Percentiles rank a stretch among this genome's conserved stretches.
These are phyloP conservation scores for Noctua comes DNA, from an alignment of 2,888 invertebrate genomes.

Conservation along the genomic window DNA sequence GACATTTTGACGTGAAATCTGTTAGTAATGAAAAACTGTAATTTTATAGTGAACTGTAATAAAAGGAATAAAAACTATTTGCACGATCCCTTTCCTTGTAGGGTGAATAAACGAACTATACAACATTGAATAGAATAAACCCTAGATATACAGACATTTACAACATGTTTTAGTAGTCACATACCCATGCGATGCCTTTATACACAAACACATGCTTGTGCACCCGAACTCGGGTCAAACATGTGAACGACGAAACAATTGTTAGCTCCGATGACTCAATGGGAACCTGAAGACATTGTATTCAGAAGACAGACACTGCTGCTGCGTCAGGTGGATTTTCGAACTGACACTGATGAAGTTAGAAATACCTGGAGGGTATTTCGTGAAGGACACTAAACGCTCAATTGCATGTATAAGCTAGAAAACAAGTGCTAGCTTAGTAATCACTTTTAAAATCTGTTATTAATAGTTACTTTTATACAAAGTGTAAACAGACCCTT, in stretches of 20 bases:
- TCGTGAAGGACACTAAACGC: background rate
- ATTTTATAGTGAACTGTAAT: slow-evolving; percentile 26
- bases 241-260: slow-evolving; percentile 38
- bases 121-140: background rate
- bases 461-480: no score
- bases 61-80: slow-evolving; percentile 49
- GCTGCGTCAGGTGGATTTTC: slow-evolving; percentile 6
- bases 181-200: background rate
- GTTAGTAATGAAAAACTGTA: slow-evolving; percentile 50
- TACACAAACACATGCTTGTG: slow-evolving; percentile 37
- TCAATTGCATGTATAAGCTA: background rate
- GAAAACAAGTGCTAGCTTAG: background rate
- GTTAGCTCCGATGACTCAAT: slow-evolving; percentile 43
- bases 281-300: slow-evolving; percentile 25
- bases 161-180: slow-evolving; percentile 21
- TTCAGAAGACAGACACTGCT: background rate
- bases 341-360: slow-evolving; percentile 2
- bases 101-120: slow-evolving; percentile 27
- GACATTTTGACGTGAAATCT: slow-evolving; percentile 43
- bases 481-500: no score
- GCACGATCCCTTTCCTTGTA: slow-evolving; percentile 48
- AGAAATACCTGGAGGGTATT: background rate
- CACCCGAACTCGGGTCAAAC: slow-evolving; percentile 43
- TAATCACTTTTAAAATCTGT: background rate
- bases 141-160: slow-evolving; percentile 22